These are phyloP conservation scores for Chaenodraco wilsoni DNA, from an alignment of 2,797 vertebrate species.

Conservation along the genomic window DNA sequence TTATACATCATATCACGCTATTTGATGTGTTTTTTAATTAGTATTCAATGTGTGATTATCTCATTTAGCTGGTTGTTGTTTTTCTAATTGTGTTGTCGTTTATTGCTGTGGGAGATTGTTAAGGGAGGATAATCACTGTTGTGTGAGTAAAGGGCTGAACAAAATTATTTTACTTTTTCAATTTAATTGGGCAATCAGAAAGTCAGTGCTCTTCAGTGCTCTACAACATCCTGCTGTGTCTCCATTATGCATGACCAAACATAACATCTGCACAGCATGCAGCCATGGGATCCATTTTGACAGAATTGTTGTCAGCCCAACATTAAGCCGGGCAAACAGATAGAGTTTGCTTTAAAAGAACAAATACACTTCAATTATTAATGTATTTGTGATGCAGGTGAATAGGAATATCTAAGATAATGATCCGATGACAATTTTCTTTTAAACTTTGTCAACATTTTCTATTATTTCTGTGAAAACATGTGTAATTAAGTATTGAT, in stretches of 20 bases:
- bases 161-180: not conserved
- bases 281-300: conserved; percentile 14
- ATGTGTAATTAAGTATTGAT: not conserved
- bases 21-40: conserved; percentile 33
- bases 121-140: not conserved
- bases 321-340: not conserved
- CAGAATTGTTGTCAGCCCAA: not conserved
- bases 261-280: conserved; percentile 12
- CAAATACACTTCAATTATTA: conserved; percentile 1
- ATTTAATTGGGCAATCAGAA: not conserved
- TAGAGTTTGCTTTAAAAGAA: not conserved
- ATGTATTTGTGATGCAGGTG: not conserved
- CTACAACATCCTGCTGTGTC: not conserved
- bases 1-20: conserved; percentile 22
- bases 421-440: not conserved
- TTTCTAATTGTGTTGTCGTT: conserved; percentile 25
- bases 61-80: conserved; percentile 21
- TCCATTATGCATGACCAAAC: not conserved
- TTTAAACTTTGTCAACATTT: not conserved
- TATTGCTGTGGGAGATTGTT: conserved; percentile 29
- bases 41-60: conserved; percentile 29
- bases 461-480: not conserved
- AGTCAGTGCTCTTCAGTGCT: not conserved
- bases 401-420: not conserved
- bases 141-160: not conserved